A percentile compares a stretch with the other conserved stretches of the same genome.
Evolutionary conservation across 2,888 invertebrate genomes (phyloP).

Genomic region (Scotopteryx bipunctaria): DNA sequence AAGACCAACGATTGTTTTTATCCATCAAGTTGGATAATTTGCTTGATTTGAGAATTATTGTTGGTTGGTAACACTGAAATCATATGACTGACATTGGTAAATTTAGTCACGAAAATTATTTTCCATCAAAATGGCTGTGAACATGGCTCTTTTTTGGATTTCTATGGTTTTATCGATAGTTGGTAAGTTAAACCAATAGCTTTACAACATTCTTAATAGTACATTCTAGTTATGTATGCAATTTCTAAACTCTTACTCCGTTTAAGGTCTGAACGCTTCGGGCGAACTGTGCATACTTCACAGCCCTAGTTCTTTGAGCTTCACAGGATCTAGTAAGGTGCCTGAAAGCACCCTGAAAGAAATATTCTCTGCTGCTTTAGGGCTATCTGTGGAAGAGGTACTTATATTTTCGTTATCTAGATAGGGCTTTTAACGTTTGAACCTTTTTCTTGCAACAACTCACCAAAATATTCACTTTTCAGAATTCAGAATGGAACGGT

Average conservation of each 20-base stretch:
- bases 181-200: conserved; percentile 54
- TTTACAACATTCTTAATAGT: background rate
- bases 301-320: conserved; percentile 86
- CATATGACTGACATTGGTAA: conserved; percentile 66
- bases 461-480: conserved; percentile 26
- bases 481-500: conserved; percentile 88
- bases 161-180: conserved; percentile 63
- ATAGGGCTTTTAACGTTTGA: too few species aligned
- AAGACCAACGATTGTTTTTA: too few species aligned
- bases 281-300: conserved; percentile 88
- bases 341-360: conserved; percentile 87
- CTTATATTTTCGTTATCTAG: too few species aligned
- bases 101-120: conserved; percentile 49
- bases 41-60: background rate
- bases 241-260: conserved; percentile 7
- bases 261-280: conserved; percentile 77
- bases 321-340: conserved; percentile 85
- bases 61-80: conserved; percentile 44
- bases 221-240: background rate
- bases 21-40: background rate
- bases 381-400: conserved; percentile 89
- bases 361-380: conserved; percentile 87
- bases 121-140: conserved; percentile 71
- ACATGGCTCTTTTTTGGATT: conserved; percentile 67
- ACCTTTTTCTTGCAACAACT: too few species aligned